A percentile compares a stretch with the other conserved stretches of the same genome.
Conservation (phyloP, 2,113 vertebrate genomes). For the Cynopterus brachyotis region DNA sequence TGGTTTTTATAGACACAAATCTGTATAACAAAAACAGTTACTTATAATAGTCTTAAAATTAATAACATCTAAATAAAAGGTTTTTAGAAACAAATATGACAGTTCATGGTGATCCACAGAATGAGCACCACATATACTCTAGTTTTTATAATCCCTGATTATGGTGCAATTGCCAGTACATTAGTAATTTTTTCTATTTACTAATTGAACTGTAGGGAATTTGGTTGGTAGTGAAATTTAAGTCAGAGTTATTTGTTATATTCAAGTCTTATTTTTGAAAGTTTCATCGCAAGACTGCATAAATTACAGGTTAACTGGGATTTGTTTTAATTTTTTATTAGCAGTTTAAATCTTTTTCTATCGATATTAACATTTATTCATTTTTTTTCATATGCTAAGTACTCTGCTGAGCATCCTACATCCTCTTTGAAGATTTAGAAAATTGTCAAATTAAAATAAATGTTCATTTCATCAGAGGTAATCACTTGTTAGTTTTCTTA, state of each 20-base stretch:
- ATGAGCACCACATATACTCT: background rate
- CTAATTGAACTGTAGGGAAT: background rate
- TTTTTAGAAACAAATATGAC: background rate
- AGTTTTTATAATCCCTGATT: background rate
- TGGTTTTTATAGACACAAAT: conserved; percentile 21
- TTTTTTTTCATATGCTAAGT: background rate
- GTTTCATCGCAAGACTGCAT: background rate
- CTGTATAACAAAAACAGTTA: background rate
- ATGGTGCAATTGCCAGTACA: background rate
- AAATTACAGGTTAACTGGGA: background rate
- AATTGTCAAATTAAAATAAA: background rate
- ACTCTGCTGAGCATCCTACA: background rate
- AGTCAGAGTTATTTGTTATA: background rate
- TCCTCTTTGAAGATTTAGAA: background rate
- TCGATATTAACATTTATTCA: background rate
- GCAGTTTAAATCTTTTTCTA: background rate
- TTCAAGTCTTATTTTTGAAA: background rate
- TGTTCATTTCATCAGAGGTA: background rate
- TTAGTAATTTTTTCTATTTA: background rate
- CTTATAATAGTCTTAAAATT: background rate
- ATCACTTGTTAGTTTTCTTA: background rate
- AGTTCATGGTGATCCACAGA: background rate
- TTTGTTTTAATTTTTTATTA: background rate
- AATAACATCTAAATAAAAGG: background rate
- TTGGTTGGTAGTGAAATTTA: conserved; percentile 32